Percentiles rank a stretch among this genome's conserved stretches.
Conservation (phyloP, 2,797 vertebrate genomes). For the Characodon lateralis region DNA sequence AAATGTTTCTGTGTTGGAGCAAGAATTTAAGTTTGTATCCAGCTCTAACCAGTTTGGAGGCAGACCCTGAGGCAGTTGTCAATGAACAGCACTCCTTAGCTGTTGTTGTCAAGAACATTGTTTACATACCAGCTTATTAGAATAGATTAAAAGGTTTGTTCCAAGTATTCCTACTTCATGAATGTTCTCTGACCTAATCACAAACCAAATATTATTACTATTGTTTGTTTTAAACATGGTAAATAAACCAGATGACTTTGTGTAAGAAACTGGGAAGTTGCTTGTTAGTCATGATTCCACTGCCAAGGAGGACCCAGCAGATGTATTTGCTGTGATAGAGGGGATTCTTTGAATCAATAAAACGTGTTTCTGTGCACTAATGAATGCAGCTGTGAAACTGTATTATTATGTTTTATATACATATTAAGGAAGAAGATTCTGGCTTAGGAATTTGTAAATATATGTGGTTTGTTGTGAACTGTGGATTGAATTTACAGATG, state of each 20-base stretch:
- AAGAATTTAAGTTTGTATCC: neutral
- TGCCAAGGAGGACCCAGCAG: conserved; percentile 1
- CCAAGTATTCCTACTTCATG: neutral
- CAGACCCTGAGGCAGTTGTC: neutral
- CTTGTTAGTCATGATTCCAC: neutral
- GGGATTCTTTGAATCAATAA: neutral
- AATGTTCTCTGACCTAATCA: neutral
- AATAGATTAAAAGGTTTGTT: neutral
- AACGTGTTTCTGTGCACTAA: neutral
- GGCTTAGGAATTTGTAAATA: neutral
- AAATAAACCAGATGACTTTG: neutral
- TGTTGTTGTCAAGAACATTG: neutral
- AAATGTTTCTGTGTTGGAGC: neutral
- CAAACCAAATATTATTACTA: neutral
- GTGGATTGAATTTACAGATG: neutral
- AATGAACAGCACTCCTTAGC: neutral
- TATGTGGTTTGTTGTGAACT: neutral
- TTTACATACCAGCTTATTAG: neutral
- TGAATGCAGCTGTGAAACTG: conserved; percentile 2
- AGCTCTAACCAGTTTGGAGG: conserved; percentile 4
- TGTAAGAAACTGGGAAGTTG: neutral
- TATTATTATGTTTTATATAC: neutral
- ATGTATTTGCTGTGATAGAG: conserved; percentile 1
- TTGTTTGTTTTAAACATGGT: neutral
- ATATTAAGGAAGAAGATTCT: neutral